phyloP scores from a whole-genome alignment of 2,797 vertebrate species.

The Acipenser transmontanus region DNA sequence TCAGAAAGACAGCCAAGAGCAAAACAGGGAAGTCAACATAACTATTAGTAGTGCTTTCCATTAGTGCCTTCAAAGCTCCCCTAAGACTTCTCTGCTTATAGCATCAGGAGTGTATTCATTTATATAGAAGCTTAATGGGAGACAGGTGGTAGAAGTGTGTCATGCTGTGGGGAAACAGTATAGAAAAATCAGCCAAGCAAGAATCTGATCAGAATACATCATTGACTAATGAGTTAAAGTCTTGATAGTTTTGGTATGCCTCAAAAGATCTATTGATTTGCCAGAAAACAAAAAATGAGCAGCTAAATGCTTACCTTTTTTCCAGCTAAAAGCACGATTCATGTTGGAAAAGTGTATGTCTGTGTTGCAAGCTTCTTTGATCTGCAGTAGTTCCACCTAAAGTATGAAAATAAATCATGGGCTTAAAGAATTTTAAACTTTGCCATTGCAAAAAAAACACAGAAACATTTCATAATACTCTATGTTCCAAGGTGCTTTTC shows the following conservation, averaged over 20 bases:
- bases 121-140: slow-evolving; percentile 22
- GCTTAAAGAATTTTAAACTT: slow-evolving; percentile 20
- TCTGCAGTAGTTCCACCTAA: slow-evolving; percentile 53
- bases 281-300: neutral
- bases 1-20: slow-evolving; percentile 15
- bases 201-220: neutral
- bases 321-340: slow-evolving; percentile 88
- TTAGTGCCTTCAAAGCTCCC: slow-evolving; percentile 29
- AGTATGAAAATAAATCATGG: slow-evolving; percentile 28
- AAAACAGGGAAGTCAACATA: slow-evolving; percentile 30
- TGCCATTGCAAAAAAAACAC: slow-evolving; percentile 1
- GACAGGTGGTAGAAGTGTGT: slow-evolving; percentile 48
- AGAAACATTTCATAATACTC: too few species aligned
- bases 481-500: too few species aligned
- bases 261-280: neutral
- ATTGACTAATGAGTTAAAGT: neutral
- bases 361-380: slow-evolving; percentile 35
- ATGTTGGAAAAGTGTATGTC: slow-evolving; percentile 63
- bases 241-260: neutral
- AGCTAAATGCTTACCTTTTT: slow-evolving; percentile 71
- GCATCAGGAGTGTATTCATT: slow-evolving; percentile 34
- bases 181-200: neutral
- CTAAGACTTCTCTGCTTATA: slow-evolving; percentile 26
- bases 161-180: slow-evolving; percentile 35
- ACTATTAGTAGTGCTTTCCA: slow-evolving; percentile 39